Base-by-base conservation (phyloP, 2,888 invertebrate genomes). In the Orthonevra nobilis region DNA sequence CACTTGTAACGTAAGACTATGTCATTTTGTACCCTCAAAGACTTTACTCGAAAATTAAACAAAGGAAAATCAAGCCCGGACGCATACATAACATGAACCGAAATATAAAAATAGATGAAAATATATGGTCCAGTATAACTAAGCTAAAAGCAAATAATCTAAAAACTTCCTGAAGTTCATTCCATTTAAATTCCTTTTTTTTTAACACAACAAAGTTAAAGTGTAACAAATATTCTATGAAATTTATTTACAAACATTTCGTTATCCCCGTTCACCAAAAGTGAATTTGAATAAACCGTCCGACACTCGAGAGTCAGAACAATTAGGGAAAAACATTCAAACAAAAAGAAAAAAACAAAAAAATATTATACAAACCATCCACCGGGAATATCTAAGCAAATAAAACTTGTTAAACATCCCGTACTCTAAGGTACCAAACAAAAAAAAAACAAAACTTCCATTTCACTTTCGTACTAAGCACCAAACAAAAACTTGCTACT, bases 361-460 rank as follows among this genome's bases (percentile, higher is more conserved):
- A 20, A 48, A 66, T 36, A 3, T 12, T 52, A 56, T 50, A 20
- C 56, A 54, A 77, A 34, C 50, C 46, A 52, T 64, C 70, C 64
- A 44, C 38, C 19, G 77, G 72, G 77, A 72, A 58, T 72, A 72
- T 72, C 52, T 58, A 12, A 46, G 54, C 70, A 64, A 72, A 72
- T 72, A 64, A 72, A 77, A 77, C 58, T 70, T 50, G 63, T 70
- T 58, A 64, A 64, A 52, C 54, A 70, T 58, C 58, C 52, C 28
- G 38, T 60, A 15, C 30, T 72, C 10, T n/a, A n/a, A n/a, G n/a
- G n/a, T n/a, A n/a, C n/a, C n/a, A n/a, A n/a, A n/a, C n/a, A n/a
- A n/a, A 14, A 61, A 61, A 61, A 44, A 68, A 46, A 17, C 23
- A 28, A 54, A 60, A 15, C 56, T 40, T 34, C 2, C 30, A 20